Base-by-base conservation (phyloP, 2,113 vertebrate genomes). In the Tetrax tetrax region DNA sequence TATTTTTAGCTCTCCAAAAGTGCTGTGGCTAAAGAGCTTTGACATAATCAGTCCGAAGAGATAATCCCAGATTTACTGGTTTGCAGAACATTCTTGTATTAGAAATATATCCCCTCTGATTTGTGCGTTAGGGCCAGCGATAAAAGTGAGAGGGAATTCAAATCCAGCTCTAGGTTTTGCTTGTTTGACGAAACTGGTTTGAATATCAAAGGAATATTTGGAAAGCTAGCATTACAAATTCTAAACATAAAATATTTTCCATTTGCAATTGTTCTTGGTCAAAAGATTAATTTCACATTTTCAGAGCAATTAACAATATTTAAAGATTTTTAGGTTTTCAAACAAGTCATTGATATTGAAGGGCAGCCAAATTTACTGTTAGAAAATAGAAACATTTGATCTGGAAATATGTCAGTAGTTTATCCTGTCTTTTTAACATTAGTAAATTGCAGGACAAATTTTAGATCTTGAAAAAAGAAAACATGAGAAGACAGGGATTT, bases 51-150 rank as follows among this genome's bases (percentile, higher is more conserved):
- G 92, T 97, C 90, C 59, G 21, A 97, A 80, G 94, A 98, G 96
- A 97, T 98, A 98, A 98, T 98, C 97, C 96, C 91, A 97, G 97
- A 97, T 98, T 97, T 97, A 96, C 83, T 96, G 96, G 97, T 92
- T 97, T 97, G 95, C 90, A 96, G 95, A 98, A 98, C 96, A 97
- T 98, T 98, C 90, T 87, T 96, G 91, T 82, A 93, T 97, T 95
- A 97, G 96, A 97, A 97, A 96, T 96, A 89, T 80, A 97, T 96
- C 95, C 96, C 92, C 95, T 95, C 71, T 87, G 90, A 94, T 92
- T 96, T 68, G 69, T 75, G 66, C 72, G 82, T 38, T 92, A 90
- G 95, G 93, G 87, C 93, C 87, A 93, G 96, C 83, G 84, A 77
- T 54, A 90, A 80, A 93, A 63, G 88, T 90, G 81, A 96, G 91